Base-by-base conservation (phyloP, 2,888 invertebrate genomes). In the Watsonalla cultraria region DNA sequence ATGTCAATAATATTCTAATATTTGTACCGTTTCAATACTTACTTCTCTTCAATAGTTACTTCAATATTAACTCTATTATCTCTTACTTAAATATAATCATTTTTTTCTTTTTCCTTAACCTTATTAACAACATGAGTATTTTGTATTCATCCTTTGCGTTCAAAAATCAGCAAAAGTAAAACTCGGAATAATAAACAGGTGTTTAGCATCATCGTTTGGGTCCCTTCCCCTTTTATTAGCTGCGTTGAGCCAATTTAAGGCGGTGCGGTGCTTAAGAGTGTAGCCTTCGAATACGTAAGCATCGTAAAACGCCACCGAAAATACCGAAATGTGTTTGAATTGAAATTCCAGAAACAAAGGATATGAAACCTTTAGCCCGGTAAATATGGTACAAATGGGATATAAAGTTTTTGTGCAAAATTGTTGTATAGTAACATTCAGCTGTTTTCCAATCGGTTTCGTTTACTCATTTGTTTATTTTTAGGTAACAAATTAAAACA, bases 221-320 rank as follows among this genome's bases (percentile, higher is more conserved):
- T 64, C 52, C 59, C 59, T 61, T 60, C 64, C 66, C 63, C 64
- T 71, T 77, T 78, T 77, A 77, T 76, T 72, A 70, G 67, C 74
- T 72, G 66, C 65, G 59, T 71, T 66, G 64, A 74, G 67, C 68
- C 68, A 67, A 63, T 75, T 71, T 72, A 71, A 70, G 67, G 62
- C 60, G 54, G 53, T 61, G 56, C 54, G 68, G 64, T 63, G 60
- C 66, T 66, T 65, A 66, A 65, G 57, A 68, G 63, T 74, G 73
- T 71, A 65, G 65, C 59, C 60, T 64, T 64, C 61, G 66, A 64
- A 69, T 69, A 61, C 65, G 66, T 65, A 65, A 55, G 58, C 59
- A 54, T 68, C 69, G 65, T 73, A 67, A 74, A 71, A 64, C 57
- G 57, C 60, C 54, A 53, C 61, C 60, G 59, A 63, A 69, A 70